Evolutionary conservation across 2,888 invertebrate genomes (phyloP), one percentile per base, ranked within the genome.

Genomic region (Standfussiana lucernea): DNA sequence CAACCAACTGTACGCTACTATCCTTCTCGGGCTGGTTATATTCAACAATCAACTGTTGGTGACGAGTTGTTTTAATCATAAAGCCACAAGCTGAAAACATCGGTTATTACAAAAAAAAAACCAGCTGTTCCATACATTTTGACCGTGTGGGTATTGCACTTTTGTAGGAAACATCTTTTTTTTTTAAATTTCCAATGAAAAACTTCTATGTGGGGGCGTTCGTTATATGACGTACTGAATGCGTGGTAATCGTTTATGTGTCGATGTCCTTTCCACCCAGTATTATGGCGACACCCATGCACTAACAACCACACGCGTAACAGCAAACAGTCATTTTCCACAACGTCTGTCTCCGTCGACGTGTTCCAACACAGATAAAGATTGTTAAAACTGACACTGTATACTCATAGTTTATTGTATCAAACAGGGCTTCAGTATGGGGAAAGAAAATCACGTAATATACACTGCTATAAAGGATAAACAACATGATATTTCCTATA

Each of bases 301-400:
- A 53, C 50, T 50, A 11, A 50, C 50, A 50, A 50, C 10, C 50
- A 11, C 24, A 50, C 50, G 50, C 50, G 24, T 50, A 50, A n/a
- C 50, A 53, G 50, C n/a, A 50, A 50, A n/a, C n/a, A n/a, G 10
- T 53, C 3, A 53, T 72, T 82, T 81, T 61, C 59, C 56, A 37
- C 50, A 45, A 40, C 53, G 50, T 69, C 68, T 69, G 61, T 77
- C 45, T 82, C 59, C 18, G 50, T 59, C 35, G 47, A 68, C 59
- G 68, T 50, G 56, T 77, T 65, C 50, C 35, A 70, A 70, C 70
- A 61, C 53, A 66, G 61, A 76, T 80, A 72, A 77, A n/a, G 65
- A 69, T 77, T 72, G 77, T 72, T 65, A 71, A 81, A 61, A 81
- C 67, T 69, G 76, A 66, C 82, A 70, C 28, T 62, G 40, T 79